Conservation (phyloP, 2,888 invertebrate species). For the Phyto melanocephala region DNA sequence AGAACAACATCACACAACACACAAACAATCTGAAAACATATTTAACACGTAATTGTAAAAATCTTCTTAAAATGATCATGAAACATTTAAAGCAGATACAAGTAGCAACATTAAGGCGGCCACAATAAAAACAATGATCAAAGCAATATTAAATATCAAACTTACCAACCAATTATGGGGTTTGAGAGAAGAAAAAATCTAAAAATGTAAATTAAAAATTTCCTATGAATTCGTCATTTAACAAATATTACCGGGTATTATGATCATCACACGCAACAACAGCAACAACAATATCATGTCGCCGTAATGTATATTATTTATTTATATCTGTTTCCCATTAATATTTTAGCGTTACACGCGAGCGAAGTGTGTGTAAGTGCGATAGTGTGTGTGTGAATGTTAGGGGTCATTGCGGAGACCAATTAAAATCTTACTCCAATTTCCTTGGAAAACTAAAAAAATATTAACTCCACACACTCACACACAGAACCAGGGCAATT, state of each 20-base stretch:
- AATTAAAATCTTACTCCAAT: constrained; percentile 61
- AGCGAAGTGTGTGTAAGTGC: not conserved
- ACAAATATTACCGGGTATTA: not conserved
- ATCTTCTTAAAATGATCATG: constrained; percentile 50
- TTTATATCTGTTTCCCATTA: constrained; percentile 41
- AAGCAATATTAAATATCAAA: not conserved
- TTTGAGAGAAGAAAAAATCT: not conserved
- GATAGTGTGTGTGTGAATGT: constrained; percentile 39
- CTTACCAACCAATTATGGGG: constrained; percentile 34
- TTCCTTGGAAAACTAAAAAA: constrained; percentile 39
- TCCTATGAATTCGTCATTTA: constrained; percentile 56
- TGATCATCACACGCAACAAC: constrained; percentile 7
- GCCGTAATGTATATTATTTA: constrained; percentile 37
- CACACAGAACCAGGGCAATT: constrained; percentile 7
- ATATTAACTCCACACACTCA: not conserved
- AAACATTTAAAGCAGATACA: constrained; percentile 1
- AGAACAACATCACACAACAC: not conserved
- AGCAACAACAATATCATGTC: constrained; percentile 28
- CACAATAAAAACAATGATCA: constrained; percentile 3
- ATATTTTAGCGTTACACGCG: not conserved
- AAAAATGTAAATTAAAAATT: constrained; percentile 34
- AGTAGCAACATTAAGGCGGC: not conserved
- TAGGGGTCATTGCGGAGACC: constrained; percentile 63
- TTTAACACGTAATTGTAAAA: constrained; percentile 57
- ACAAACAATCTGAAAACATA: constrained; percentile 41